Conservation (phyloP, 2,113 vertebrate species). For the Bubo bubo region DNA sequence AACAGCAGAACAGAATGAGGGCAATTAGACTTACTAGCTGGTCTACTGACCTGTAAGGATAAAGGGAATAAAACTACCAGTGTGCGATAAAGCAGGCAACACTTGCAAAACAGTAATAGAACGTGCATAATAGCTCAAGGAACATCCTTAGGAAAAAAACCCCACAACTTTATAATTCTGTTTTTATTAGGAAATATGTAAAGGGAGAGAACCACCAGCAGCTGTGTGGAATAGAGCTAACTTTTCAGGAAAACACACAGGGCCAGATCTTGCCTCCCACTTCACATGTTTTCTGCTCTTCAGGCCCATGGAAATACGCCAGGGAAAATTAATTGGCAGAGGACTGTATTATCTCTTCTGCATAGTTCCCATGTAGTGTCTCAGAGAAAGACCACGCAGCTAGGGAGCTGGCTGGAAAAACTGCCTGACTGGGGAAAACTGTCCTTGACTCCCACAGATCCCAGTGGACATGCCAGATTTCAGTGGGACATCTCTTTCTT, state of each 20-base stretch:
- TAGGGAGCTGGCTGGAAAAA: slow-evolving; percentile 23
- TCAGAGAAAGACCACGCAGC: slow-evolving; percentile 23
- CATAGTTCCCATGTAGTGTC: slow-evolving; percentile 47
- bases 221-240: background rate
- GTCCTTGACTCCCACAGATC: slow-evolving; percentile 48
- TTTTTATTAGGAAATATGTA: background rate
- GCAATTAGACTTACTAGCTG: background rate
- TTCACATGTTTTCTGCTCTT: slow-evolving; percentile 28
- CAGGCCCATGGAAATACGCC: background rate
- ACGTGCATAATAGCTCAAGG: background rate
- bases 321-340: slow-evolving; percentile 37
- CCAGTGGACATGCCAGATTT: background rate
- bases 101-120: background rate
- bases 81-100: background rate
- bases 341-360: slow-evolving; percentile 26
- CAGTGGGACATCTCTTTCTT: background rate
- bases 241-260: slow-evolving; percentile 45
- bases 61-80: background rate
- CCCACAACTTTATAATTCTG: background rate
- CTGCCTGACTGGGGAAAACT: slow-evolving; percentile 11
- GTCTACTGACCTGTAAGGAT: slow-evolving; percentile 16
- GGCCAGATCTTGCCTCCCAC: background rate
- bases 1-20: slow-evolving; percentile 41
- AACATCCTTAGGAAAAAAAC: background rate
- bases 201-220: background rate